These are phyloP conservation scores for Apis laboriosa DNA, from an alignment of 1,140 invertebrate genomes.

Conservation along the genomic window DNA sequence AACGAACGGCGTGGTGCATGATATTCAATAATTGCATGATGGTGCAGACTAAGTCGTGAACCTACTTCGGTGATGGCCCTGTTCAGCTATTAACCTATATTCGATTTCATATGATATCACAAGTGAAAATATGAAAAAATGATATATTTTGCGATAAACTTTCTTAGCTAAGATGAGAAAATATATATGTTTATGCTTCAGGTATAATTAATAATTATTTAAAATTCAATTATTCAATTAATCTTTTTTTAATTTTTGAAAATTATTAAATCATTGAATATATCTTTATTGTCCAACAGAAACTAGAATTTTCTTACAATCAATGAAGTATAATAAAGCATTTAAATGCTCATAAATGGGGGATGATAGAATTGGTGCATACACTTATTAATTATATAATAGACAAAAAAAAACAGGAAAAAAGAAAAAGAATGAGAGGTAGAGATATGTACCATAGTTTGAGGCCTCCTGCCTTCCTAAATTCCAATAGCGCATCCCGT, in stretches of 20 bases:
- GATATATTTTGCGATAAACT: neutral
- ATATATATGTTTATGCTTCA: too few relatives aligned
- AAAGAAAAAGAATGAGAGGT: neutral
- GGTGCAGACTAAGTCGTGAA: constrained; percentile 44
- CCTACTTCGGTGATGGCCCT: constrained; percentile 59
- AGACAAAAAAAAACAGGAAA: neutral
- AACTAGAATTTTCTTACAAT: neutral
- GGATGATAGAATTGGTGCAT: neutral
- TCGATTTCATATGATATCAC: constrained; percentile 40
- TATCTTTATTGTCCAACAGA: neutral
- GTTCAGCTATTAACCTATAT: constrained; percentile 69
- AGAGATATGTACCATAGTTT: constrained; percentile 45
- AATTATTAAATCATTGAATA: neutral
- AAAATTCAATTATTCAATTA: too few relatives aligned
- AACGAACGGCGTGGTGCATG: neutral
- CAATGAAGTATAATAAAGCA: neutral
- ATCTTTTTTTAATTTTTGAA: neutral
- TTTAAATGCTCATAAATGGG: neutral
- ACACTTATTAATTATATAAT: constrained; percentile 28
- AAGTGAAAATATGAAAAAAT: constrained; percentile 27
- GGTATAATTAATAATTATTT: too few relatives aligned
- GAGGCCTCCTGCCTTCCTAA: constrained; percentile 64
- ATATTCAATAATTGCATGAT: neutral
- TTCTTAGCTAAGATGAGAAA: neutral
- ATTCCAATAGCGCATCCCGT: constrained; percentile 71